A percentile compares a stretch with the other conserved stretches of the same genome.
Evolutionary conservation across 2,113 vertebrate species (phyloP).

Genomic region (Ceyx cyanopectus): DNA sequence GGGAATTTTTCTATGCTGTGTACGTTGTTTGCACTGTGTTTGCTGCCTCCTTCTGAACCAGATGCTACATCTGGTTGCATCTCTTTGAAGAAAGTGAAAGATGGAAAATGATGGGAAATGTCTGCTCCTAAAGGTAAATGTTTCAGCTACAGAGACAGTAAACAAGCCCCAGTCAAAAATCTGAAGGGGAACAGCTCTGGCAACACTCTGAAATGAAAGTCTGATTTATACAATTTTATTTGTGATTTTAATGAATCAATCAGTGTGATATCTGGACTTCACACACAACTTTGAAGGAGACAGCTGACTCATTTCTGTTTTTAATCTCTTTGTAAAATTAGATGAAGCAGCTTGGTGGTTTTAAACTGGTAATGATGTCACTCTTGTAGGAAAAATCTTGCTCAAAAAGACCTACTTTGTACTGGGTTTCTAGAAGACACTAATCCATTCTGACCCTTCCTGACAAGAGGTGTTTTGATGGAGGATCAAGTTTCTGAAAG

Average conservation of each 20-base stretch:
- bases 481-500: not conserved
- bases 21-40: not conserved
- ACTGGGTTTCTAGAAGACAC: not conserved
- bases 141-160: not conserved
- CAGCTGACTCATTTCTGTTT: not conserved
- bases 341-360: not conserved
- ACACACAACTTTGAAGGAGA: not conserved
- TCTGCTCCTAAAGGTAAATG: not conserved
- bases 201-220: not conserved
- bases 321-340: not conserved
- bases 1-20: not conserved
- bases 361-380: not conserved
- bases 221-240: fast-evolving
- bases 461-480: not conserved
- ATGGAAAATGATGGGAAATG: not conserved
- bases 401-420: not conserved
- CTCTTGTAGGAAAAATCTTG: not conserved
- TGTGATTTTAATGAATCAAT: not conserved
- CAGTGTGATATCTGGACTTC: not conserved
- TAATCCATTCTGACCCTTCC: not conserved
- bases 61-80: not conserved
- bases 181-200: not conserved
- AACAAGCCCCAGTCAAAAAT: not conserved
- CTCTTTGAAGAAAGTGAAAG: not conserved
- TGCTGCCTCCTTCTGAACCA: not conserved